Evolutionary conservation across 1,140 invertebrate species (phyloP).

Genomic region (Calephelis nemesis): DNA sequence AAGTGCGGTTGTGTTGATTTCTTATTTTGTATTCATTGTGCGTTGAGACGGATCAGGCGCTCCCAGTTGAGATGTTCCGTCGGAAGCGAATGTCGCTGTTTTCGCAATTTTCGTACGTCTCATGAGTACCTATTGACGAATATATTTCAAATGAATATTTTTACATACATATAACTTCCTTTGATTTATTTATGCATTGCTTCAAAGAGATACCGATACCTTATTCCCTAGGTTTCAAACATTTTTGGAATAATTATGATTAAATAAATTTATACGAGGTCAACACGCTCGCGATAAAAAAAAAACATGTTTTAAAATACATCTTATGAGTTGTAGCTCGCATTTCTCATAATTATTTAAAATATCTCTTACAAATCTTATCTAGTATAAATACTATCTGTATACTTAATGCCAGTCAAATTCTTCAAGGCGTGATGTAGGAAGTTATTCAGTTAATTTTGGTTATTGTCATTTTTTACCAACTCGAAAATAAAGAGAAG

Average conservation of each 20-base stretch:
- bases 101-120: constrained; percentile 28
- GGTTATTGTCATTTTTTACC: too few relatives aligned
- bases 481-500: too few relatives aligned
- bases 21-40: constrained; percentile 75
- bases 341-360: too few relatives aligned
- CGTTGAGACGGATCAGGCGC: constrained; percentile 60
- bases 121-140: constrained; percentile 20
- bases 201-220: background rate
- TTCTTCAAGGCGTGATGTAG: too few relatives aligned
- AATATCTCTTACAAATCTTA: too few relatives aligned
- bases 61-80: constrained; percentile 37
- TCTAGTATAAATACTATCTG: too few relatives aligned
- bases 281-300: too few relatives aligned
- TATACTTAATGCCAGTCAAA: too few relatives aligned
- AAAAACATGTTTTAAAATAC: too few relatives aligned
- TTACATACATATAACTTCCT: constrained; percentile 2
- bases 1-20: constrained; percentile 70
- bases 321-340: too few relatives aligned
- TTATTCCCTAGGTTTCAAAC: background rate
- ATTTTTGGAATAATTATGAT: background rate
- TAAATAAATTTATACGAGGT: too few relatives aligned
- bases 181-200: constrained; percentile 1
- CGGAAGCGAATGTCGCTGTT: constrained; percentile 24
- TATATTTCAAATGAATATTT: constrained; percentile 10
- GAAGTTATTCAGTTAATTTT: too few relatives aligned